phyloP scores from a whole-genome alignment of 1,140 invertebrate genomes.

The Cydia splendana region DNA sequence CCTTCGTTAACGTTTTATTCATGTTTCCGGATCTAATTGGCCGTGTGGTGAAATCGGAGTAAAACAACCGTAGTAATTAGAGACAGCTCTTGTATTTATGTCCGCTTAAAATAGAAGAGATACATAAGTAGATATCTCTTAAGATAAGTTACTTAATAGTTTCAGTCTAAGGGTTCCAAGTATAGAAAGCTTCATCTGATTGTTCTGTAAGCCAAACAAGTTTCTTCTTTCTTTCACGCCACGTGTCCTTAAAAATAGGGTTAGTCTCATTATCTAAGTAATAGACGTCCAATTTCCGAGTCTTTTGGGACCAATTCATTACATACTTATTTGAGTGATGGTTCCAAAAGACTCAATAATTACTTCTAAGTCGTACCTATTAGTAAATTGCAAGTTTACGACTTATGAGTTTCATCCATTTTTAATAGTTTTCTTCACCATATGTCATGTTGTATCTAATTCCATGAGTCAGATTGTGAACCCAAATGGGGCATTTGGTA shows the following conservation, averaged over 20 bases:
- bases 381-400: no score
- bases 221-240: no score
- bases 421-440: not conserved
- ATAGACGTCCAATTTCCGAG: no score
- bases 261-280: no score
- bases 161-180: not conserved
- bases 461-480: not conserved
- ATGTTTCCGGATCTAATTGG: conserved; percentile 20
- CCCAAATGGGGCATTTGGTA: conserved; percentile 8
- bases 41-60: conserved; percentile 5
- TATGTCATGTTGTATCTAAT: not conserved
- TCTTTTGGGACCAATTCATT: no score
- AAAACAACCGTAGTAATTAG: not conserved
- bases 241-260: no score
- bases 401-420: not conserved
- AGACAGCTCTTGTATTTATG: conserved; percentile 1
- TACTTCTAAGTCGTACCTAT: no score
- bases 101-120: not conserved
- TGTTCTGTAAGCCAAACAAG: no score
- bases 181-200: no score
- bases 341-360: no score
- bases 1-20: conserved; percentile 16
- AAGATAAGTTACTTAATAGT: not conserved
- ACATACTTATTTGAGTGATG: no score
- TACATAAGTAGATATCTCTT: not conserved